Evolutionary conservation across 2,797 vertebrate genomes (phyloP).

Genomic region (Mus spretus): DNA sequence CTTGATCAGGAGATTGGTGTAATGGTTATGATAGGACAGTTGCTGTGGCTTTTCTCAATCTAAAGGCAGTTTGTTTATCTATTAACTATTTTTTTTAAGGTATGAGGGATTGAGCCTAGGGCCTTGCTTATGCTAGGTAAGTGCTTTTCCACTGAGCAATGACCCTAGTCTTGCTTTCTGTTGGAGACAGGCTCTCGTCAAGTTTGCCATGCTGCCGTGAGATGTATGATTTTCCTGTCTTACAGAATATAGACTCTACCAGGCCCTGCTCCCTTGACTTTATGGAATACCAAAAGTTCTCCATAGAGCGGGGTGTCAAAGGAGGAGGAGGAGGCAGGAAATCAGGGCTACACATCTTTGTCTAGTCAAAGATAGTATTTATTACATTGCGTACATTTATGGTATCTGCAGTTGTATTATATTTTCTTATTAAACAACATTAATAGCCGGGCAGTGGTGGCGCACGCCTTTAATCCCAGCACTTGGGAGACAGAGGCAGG

Average conservation of each 20-base stretch:
- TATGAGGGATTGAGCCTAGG: not conserved
- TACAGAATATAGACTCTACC: not conserved
- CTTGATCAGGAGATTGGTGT: slow-evolving; percentile 46
- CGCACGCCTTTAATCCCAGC: no score
- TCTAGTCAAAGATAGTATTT: slow-evolving; percentile 57
- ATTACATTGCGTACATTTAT: not conserved
- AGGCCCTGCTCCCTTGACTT: not conserved
- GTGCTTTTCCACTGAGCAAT: not conserved
- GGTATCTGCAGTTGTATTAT: slow-evolving; percentile 13
- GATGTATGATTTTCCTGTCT: not conserved
- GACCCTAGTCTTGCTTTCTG: not conserved
- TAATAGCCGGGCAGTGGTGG: no score
- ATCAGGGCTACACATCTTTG: not conserved
- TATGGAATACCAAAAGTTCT: not conserved
- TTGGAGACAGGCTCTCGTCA: not conserved
- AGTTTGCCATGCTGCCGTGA: not conserved
- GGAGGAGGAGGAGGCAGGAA: not conserved
- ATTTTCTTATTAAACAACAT: not conserved
- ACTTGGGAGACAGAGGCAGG: no score
- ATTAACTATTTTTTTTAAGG: not conserved
- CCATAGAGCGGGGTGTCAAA: not conserved
- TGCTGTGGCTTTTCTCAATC: slow-evolving; percentile 14
- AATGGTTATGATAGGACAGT: not conserved
- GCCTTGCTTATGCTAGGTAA: not conserved
- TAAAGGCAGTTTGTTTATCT: not conserved